Percentiles rank a stretch among this genome's conserved stretches.
Evolutionary conservation across 2,888 invertebrate species (phyloP).

Genomic region (Acleris emargana): DNA sequence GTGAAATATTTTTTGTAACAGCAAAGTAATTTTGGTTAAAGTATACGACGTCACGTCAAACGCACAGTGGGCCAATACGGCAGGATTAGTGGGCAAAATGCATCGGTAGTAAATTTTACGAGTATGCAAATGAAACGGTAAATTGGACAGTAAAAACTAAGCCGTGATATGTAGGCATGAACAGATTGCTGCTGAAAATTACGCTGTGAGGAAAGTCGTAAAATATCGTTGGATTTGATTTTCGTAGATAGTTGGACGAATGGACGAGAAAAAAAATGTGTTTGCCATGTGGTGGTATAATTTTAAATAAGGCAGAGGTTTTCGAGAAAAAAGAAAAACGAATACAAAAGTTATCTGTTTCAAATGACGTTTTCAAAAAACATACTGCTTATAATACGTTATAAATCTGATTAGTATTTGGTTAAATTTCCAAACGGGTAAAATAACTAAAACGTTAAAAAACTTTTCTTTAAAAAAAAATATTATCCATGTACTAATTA

Average conservation of each 20-base stretch:
- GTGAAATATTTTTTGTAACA: not conserved
- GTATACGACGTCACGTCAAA: constrained; percentile 36
- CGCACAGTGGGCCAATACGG: constrained; percentile 59
- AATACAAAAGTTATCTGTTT: too few species aligned
- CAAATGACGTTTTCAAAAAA: too few species aligned
- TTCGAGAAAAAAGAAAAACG: too few species aligned
- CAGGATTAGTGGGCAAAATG: constrained; percentile 74
- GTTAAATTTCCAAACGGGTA: too few species aligned
- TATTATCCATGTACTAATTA: too few species aligned
- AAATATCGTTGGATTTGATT: constrained; percentile 34
- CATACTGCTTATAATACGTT: too few species aligned
- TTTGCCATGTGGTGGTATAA: too few species aligned
- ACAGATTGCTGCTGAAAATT: constrained; percentile 28
- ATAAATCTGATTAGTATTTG: too few species aligned
- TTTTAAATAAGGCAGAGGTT: too few species aligned
- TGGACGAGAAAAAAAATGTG: not conserved
- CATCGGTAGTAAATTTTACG: constrained; percentile 80
- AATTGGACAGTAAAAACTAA: constrained; percentile 73
- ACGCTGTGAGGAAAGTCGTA: constrained; percentile 33
- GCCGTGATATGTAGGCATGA: constrained; percentile 60
- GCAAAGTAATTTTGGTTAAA: constrained; percentile 15
- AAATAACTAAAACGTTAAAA: too few species aligned
- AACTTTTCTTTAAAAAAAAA: too few species aligned
- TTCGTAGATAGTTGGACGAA: constrained; percentile 2
- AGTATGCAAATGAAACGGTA: constrained; percentile 76